Conservation (phyloP, 2,113 vertebrate genomes). For the Chamaea fasciata region DNA sequence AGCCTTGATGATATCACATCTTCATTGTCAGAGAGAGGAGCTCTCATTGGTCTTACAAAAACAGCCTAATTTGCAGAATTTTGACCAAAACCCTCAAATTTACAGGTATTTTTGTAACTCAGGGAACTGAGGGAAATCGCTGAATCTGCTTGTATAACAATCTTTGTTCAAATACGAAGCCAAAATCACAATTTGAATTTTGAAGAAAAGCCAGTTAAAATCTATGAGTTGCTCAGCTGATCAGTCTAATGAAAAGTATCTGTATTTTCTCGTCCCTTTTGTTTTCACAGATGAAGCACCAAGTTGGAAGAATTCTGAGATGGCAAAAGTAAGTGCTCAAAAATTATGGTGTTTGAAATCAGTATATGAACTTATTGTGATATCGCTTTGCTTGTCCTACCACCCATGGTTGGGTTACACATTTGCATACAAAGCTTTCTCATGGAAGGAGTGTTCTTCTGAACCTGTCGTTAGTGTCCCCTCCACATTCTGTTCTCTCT, state of each 20-base stretch:
- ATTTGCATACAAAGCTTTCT: neutral
- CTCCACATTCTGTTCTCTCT: neutral
- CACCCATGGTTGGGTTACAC: accelerated
- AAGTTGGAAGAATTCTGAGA: neutral
- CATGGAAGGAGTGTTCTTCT: neutral
- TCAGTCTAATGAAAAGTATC: neutral
- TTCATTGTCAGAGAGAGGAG: neutral
- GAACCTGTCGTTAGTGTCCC: neutral
- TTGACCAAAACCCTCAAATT: neutral
- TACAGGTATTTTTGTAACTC: neutral
- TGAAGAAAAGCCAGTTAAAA: neutral
- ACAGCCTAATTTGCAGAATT: neutral
- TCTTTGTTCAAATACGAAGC: neutral
- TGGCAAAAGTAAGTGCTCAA: neutral
- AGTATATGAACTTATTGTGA: neutral
- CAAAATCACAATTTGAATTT: neutral
- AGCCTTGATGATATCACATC: neutral
- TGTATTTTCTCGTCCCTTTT: neutral
- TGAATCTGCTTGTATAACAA: neutral
- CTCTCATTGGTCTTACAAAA: neutral
- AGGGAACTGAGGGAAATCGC: neutral
- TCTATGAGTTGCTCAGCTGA: neutral
- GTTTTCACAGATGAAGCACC: neutral
- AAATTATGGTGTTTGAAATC: neutral
- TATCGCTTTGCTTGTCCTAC: neutral